These are phyloP conservation scores for Pterocles orientalis DNA, from an alignment of 2,113 vertebrate species.

Conservation along the genomic window DNA sequence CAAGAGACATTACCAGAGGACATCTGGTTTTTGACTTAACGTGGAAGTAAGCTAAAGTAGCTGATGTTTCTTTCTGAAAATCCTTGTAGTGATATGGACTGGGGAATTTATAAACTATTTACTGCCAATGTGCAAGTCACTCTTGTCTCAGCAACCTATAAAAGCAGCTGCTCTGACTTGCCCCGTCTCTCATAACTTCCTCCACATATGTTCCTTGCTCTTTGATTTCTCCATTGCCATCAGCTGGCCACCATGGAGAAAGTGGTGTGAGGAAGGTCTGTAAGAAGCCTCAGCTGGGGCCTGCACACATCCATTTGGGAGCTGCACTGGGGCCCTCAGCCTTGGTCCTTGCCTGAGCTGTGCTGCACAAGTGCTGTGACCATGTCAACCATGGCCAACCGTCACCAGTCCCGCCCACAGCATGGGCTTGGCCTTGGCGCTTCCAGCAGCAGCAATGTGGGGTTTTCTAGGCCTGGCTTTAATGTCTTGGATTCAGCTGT, in stretches of 20 bases:
- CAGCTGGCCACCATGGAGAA: neutral
- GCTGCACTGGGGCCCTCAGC: neutral
- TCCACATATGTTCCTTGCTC: neutral
- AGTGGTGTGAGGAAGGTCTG: neutral
- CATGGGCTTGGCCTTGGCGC: neutral
- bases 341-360: neutral
- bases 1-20: neutral
- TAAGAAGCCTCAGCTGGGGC: neutral
- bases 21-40: neutral
- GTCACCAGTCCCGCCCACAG: accelerated
- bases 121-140: neutral
- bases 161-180: neutral
- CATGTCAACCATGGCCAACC: neutral
- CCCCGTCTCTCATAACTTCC: neutral
- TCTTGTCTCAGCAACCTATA: neutral
- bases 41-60: neutral
- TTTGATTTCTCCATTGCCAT: neutral
- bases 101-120: neutral
- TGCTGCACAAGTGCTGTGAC: neutral
- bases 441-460: neutral
- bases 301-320: neutral
- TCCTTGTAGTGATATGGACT: neutral
- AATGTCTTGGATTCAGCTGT: neutral
- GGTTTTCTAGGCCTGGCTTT: neutral
- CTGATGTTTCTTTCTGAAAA: neutral